These are phyloP conservation scores for Baronia brevicornis DNA, from an alignment of 2,888 invertebrate genomes.

Conservation along the genomic window DNA sequence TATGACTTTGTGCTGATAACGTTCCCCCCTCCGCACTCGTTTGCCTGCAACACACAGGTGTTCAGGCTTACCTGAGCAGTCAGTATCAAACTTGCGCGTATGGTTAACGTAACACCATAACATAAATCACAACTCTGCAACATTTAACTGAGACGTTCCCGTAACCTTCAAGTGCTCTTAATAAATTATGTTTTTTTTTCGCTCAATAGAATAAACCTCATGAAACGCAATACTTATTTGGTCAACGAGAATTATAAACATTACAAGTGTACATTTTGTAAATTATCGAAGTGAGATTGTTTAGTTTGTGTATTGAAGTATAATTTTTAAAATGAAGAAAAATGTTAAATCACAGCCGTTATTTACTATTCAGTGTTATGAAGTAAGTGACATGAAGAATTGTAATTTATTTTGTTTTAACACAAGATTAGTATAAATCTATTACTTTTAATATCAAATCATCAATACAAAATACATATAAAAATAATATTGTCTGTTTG, in stretches of 20 bases:
- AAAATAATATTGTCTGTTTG: too few relatives aligned
- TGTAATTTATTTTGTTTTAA: constrained; percentile 2
- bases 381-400: constrained; percentile 63
- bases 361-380: constrained; percentile 76
- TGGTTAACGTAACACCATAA: constrained; percentile 5
- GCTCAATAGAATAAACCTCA: constrained; percentile 12
- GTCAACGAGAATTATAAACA: constrained; percentile 16
- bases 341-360: constrained; percentile 62
- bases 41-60: constrained; percentile 3
- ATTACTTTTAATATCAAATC: too few relatives aligned
- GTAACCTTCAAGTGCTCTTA: constrained; percentile 55
- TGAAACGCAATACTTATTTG: constrained; percentile 6
- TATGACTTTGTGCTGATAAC: constrained; percentile 14
- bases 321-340: constrained; percentile 45
- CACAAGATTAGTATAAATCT: too few relatives aligned
- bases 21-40: constrained; percentile 10
- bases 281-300: constrained; percentile 11
- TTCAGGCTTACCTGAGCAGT: constrained; percentile 5
- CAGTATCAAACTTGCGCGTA: constrained; percentile 8
- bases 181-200: constrained; percentile 23
- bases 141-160: constrained; percentile 36
- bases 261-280: constrained; percentile 16
- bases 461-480: too few relatives aligned
- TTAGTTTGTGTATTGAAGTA: constrained; percentile 10
- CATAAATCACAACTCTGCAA: constrained; percentile 10